Evolutionary conservation across 2,113 vertebrate species (phyloP), one percentile per base, ranked within the genome.

Genomic region (Rhineura floridana): DNA sequence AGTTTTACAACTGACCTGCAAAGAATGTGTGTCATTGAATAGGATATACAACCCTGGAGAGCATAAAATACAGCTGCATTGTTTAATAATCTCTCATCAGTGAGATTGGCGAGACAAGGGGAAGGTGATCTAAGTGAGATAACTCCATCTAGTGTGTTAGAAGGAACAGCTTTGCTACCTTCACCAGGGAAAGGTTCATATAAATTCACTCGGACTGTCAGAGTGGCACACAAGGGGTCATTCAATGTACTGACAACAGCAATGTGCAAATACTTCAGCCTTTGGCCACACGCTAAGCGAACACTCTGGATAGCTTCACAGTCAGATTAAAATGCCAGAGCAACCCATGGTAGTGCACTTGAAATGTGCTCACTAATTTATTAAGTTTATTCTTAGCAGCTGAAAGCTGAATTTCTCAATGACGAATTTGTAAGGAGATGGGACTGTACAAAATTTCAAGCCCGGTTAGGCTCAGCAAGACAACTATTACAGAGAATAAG

Each of bases 241-340:
- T 90, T 3, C 94, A 94, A 94, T 95, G 93, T 94, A 84, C 95
- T 94, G 95, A 96, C 95, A 95, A 95, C 89, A 95, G 94, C 95
- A 94, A 94, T 90, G 83, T 91, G 92, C 94, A 95, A 95, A 93
- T 95, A 94, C 93, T 95, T 94, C 91, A 95, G 93, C 44, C 93
- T 94, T 95, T 96, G 96, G 96, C 96, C 95, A 96, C 95, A 95
- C 90, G 95, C 94, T 96, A 93, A 93, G 95, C 92, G 94, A 95
- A 95, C 95, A 93, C 91, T 96, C 96, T 96, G 95, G 93, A 94
- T 93, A 96, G 77, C 85, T 95, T 96, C 95, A 96, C 12, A 0
- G 91, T 93, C 33, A 96, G 95, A 95, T 94, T 94, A 95, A 95
- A 95, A 95, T 94, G 94, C 93, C 95, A 93, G 93, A 94, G 93